These are phyloP conservation scores for Stichodactyla mertensii DNA, from an alignment of 64 coral and sea anemone genomes.

Conservation along the genomic window DNA sequence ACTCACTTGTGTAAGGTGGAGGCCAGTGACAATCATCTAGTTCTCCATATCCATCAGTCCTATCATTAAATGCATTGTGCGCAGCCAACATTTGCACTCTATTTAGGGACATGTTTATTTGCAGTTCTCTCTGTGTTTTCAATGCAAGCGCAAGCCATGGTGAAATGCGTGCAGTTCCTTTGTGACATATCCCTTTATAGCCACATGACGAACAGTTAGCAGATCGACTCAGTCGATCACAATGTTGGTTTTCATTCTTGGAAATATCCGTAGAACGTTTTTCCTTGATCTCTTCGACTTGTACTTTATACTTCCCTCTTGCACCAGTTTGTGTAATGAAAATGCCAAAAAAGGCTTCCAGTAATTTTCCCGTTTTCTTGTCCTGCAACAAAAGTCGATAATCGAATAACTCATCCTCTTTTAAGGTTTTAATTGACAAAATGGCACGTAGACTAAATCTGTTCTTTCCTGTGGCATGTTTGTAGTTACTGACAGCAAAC, in stretches of 20 bases:
- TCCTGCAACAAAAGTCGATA: slow-evolving; percentile 50
- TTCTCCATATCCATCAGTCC: slow-evolving; percentile 65
- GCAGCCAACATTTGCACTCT: slow-evolving; percentile 76
- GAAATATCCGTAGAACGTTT: not conserved
- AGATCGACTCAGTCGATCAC: slow-evolving; percentile 62
- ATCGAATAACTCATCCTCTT: slow-evolving; percentile 6
- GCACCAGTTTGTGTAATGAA: not conserved
- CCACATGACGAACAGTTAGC: slow-evolving; percentile 68
- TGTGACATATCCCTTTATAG: slow-evolving; percentile 57
- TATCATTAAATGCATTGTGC: slow-evolving; percentile 87
- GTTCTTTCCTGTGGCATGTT: not conserved
- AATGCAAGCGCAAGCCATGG: slow-evolving; percentile 80
- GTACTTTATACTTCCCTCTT: slow-evolving; percentile 3
- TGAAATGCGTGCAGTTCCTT: slow-evolving; percentile 47
- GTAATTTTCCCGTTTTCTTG: slow-evolving; percentile 5
- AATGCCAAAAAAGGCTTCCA: slow-evolving; percentile 9
- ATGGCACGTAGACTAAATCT: slow-evolving; percentile 43
- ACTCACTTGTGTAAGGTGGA: slow-evolving; percentile 64
- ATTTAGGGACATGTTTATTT: slow-evolving; percentile 49
- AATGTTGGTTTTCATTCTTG: slow-evolving; percentile 22
- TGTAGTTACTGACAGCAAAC: slow-evolving; percentile 43
- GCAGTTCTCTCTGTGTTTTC: slow-evolving; percentile 72
- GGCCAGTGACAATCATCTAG: slow-evolving; percentile 80
- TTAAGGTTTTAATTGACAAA: slow-evolving; percentile 21
- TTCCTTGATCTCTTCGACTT: slow-evolving; percentile 20